These are phyloP conservation scores for Syngnathus typhle DNA, from an alignment of 2,113 vertebrate species.

Conservation along the genomic window DNA sequence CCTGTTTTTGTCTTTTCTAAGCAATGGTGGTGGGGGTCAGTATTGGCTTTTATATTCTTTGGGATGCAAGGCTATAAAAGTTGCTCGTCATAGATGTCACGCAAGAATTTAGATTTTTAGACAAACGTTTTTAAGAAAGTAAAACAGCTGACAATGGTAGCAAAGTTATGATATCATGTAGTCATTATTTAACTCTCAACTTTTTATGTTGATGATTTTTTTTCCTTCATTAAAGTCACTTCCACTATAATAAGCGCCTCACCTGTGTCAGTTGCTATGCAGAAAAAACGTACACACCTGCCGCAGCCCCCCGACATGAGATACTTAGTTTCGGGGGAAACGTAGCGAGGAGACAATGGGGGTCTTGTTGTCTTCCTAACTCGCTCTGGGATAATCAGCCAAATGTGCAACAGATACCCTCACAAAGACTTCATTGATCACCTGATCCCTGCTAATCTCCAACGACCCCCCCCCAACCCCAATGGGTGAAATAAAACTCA, in stretches of 20 bases:
- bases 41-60: slow-evolving; percentile 7
- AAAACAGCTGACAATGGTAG: neutral
- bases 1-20: neutral
- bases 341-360: slow-evolving; percentile 50
- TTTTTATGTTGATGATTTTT: too few species aligned
- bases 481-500: neutral
- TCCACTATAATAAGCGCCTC: neutral
- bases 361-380: slow-evolving; percentile 56
- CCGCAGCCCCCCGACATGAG: slow-evolving; percentile 13
- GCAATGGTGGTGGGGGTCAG: neutral
- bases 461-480: neutral
- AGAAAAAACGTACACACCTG: slow-evolving; percentile 7
- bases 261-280: slow-evolving; percentile 1
- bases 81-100: too few species aligned
- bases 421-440: slow-evolving; percentile 55
- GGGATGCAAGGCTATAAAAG: neutral
- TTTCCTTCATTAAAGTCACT: neutral
- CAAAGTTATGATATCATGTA: neutral
- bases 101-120: neutral
- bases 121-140: neutral
- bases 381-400: slow-evolving; percentile 52
- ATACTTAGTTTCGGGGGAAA: slow-evolving; percentile 49
- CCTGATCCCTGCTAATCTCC: slow-evolving; percentile 5
- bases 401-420: slow-evolving; percentile 15
- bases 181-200: neutral